Evolutionary conservation across 2,888 invertebrate species (phyloP).

Genomic region (Pheosia tremula): DNA sequence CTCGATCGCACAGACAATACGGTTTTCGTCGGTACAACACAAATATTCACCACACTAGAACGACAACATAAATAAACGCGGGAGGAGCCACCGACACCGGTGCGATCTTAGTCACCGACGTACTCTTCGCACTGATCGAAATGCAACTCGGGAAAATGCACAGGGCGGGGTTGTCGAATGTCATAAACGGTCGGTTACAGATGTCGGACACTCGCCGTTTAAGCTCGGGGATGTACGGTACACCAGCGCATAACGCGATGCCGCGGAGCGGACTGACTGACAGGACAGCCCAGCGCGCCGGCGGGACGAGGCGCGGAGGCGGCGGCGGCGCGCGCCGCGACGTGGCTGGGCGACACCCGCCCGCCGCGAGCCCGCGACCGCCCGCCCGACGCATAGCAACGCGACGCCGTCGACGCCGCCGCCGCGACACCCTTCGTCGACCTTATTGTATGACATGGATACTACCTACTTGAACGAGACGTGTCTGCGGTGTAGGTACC

Average conservation of each 20-base stretch:
- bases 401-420: conserved; percentile 27
- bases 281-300: conserved; percentile 35
- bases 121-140: conserved; percentile 75
- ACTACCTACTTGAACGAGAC: background rate
- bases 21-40: conserved; percentile 82
- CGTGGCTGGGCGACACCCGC: conserved; percentile 39
- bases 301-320: conserved; percentile 53
- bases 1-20: conserved; percentile 81
- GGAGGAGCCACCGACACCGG: conserved; percentile 65
- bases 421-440: conserved; percentile 40
- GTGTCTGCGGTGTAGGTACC: background rate
- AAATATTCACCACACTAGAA: conserved; percentile 84
- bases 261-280: conserved; percentile 72
- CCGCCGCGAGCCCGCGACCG: conserved; percentile 24
- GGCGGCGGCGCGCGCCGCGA: conserved; percentile 51
- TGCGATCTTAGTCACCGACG: conserved; percentile 60
- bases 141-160: conserved; percentile 78
- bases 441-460: conserved; percentile 28
- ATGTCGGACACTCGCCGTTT: conserved; percentile 75
- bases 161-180: conserved; percentile 83
- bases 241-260: conserved; percentile 64
- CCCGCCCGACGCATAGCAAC: conserved; percentile 43
- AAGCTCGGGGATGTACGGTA: conserved; percentile 50
- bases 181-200: conserved; percentile 79
- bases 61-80: conserved; percentile 83